phyloP scores from a whole-genome alignment of 2,888 invertebrate genomes.

The Drosophila kuntzei region DNA sequence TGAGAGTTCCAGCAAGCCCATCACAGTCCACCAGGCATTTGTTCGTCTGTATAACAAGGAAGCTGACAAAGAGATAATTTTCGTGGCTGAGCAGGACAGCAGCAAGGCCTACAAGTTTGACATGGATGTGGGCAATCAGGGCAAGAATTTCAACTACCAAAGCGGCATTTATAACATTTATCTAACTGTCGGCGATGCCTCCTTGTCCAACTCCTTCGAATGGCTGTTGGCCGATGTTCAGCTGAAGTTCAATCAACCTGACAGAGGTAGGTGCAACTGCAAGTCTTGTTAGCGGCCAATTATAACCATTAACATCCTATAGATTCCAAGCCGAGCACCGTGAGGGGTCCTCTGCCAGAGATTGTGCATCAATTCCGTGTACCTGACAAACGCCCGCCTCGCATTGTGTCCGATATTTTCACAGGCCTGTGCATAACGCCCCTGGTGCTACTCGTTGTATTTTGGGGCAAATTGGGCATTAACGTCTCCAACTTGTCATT shows the following conservation, averaged over 20 bases:
- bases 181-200: slow-evolving; percentile 95
- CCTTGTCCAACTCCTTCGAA: slow-evolving; percentile 94
- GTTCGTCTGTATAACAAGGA: slow-evolving; percentile 90
- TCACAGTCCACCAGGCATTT: slow-evolving; percentile 94
- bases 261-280: slow-evolving; percentile 73
- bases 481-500: slow-evolving; percentile 94
- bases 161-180: slow-evolving; percentile 93
- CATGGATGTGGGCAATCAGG: slow-evolving; percentile 93
- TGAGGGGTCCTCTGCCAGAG: slow-evolving; percentile 87
- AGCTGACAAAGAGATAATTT: slow-evolving; percentile 93
- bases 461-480: slow-evolving; percentile 95
- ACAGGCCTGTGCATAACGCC: slow-evolving; percentile 93
- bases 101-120: slow-evolving; percentile 94
- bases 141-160: slow-evolving; percentile 91
- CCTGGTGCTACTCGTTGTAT: slow-evolving; percentile 91
- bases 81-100: slow-evolving; percentile 95
- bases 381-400: slow-evolving; percentile 96
- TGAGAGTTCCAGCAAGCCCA: slow-evolving; percentile 88
- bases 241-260: slow-evolving; percentile 89
- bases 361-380: slow-evolving; percentile 94
- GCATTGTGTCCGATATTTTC: slow-evolving; percentile 95
- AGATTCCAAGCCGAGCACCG: slow-evolving; percentile 65
- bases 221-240: slow-evolving; percentile 93
- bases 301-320: slow-evolving; percentile 13
- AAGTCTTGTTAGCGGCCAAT: background rate